A percentile compares a stretch with the other conserved stretches of the same genome.
Evolutionary conservation across 2,797 vertebrate species (phyloP).

Genomic region (Moxostoma hubbsi): DNA sequence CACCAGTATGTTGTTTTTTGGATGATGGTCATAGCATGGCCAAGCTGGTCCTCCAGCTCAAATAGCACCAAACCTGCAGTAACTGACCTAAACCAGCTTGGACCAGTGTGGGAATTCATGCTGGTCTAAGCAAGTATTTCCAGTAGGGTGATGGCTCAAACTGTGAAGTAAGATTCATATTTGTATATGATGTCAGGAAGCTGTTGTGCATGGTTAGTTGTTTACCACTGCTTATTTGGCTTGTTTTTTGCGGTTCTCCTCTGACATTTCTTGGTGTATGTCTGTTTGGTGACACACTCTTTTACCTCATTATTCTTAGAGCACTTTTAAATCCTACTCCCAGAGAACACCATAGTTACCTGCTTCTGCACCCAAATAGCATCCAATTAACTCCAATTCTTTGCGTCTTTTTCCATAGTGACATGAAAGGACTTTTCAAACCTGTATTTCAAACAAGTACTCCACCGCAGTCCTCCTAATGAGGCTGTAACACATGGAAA

Average conservation of each 20-base stretch:
- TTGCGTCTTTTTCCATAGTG: slow-evolving; percentile 24
- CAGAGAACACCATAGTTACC: slow-evolving; percentile 36
- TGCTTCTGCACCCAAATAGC: slow-evolving; percentile 31
- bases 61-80: too few species aligned
- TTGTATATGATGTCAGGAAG: not conserved
- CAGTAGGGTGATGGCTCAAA: slow-evolving; percentile 20
- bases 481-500: slow-evolving; percentile 37
- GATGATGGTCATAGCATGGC: too few species aligned
- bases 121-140: too few species aligned
- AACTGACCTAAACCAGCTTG: too few species aligned
- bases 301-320: slow-evolving; percentile 18
- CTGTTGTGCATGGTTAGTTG: slow-evolving; percentile 12
- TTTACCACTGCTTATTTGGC: slow-evolving; percentile 5
- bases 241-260: slow-evolving; percentile 13
- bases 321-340: not conserved
- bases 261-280: not conserved
- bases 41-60: too few species aligned
- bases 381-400: slow-evolving; percentile 42
- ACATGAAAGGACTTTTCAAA: slow-evolving; percentile 51
- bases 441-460: slow-evolving; percentile 42
- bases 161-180: slow-evolving; percentile 27
- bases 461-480: slow-evolving; percentile 37
- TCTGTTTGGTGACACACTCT: slow-evolving; percentile 5
- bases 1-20: too few species aligned
- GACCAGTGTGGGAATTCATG: too few species aligned